These are phyloP conservation scores for Acipenser ruthenus DNA, from an alignment of 2,797 vertebrate species.

Conservation along the genomic window DNA sequence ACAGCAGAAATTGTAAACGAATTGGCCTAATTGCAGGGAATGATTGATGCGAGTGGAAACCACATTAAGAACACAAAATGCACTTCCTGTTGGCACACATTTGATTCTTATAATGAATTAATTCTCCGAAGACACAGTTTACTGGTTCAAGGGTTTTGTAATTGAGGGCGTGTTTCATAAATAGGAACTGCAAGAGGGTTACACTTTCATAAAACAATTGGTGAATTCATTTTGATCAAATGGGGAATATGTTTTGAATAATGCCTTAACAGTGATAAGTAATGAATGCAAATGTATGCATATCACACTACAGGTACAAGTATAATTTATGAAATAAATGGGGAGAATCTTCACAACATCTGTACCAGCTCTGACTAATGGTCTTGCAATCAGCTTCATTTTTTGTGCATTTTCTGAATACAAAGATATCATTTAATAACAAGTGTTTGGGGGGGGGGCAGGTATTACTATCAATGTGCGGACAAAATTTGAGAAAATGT, in stretches of 20 bases:
- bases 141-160: slow-evolving; percentile 14
- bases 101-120: slow-evolving; percentile 50
- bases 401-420: neutral
- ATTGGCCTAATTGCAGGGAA: slow-evolving; percentile 82
- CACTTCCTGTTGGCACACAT: slow-evolving; percentile 55
- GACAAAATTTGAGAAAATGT: too few species aligned
- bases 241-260: slow-evolving; percentile 9
- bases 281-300: slow-evolving; percentile 32
- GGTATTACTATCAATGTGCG: too few species aligned
- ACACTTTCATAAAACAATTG: neutral
- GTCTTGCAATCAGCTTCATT: slow-evolving; percentile 6
- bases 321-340: slow-evolving; percentile 30
- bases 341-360: slow-evolving; percentile 27
- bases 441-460: too few species aligned
- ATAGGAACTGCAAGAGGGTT: slow-evolving; percentile 5
- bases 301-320: slow-evolving; percentile 31
- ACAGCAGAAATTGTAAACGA: slow-evolving; percentile 75
- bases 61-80: slow-evolving; percentile 68
- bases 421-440: neutral
- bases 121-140: slow-evolving; percentile 36
- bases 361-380: slow-evolving; percentile 22
- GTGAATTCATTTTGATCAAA: slow-evolving; percentile 25
- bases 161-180: slow-evolving; percentile 20
- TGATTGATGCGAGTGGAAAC: slow-evolving; percentile 86
- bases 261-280: slow-evolving; percentile 14